These are phyloP conservation scores for Papilio polyxenes DNA, from an alignment of 1,140 invertebrate species.

Conservation along the genomic window DNA sequence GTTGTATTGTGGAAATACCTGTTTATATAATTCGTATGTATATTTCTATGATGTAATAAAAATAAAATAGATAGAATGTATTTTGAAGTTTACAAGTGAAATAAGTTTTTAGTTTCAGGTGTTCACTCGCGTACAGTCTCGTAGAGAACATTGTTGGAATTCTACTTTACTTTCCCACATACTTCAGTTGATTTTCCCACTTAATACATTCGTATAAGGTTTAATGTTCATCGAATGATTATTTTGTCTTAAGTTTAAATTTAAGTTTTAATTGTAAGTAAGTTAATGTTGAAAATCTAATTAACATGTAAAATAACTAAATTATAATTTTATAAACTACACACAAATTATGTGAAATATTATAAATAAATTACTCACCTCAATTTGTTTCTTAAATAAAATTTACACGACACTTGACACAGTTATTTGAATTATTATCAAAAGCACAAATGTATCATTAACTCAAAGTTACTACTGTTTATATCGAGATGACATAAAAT, in stretches of 20 bases:
- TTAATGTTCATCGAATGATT: background rate
- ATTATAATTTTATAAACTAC: background rate
- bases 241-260: too few relatives aligned
- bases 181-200: background rate
- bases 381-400: background rate
- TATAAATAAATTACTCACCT: background rate
- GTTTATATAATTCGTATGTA: too few relatives aligned
- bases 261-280: too few relatives aligned
- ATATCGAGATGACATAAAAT: background rate
- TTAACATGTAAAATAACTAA: background rate
- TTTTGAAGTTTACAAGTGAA: background rate
- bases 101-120: background rate
- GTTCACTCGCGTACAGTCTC: background rate
- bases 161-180: background rate
- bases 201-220: background rate
- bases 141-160: background rate
- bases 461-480: slow-evolving; percentile 2
- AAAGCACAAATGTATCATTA: background rate
- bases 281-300: background rate
- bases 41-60: background rate
- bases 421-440: slow-evolving; percentile 2
- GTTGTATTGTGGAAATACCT: too few relatives aligned
- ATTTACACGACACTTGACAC: slow-evolving; percentile 9
- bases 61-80: background rate
- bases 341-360: background rate